A percentile compares a stretch with the other conserved stretches of the same genome.
Evolutionary conservation across 1,140 invertebrate species (phyloP).

Genomic region (Delia radicum): DNA sequence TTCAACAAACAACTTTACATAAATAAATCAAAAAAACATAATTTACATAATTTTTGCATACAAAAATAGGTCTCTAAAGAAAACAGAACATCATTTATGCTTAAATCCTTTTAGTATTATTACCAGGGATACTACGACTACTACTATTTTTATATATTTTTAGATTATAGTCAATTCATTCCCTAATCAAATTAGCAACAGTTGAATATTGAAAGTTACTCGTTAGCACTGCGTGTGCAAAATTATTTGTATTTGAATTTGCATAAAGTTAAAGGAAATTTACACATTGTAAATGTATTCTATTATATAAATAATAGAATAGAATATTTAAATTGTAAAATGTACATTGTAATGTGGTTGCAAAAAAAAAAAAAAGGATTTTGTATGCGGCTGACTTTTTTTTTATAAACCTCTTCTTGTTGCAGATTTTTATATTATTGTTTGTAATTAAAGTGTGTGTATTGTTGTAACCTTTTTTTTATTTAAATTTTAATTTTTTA

Average conservation of each 20-base stretch:
- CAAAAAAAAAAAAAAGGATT: neutral
- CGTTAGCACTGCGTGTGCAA: no score
- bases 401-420: neutral
- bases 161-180: neutral
- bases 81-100: neutral
- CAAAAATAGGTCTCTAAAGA: neutral
- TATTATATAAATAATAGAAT: no score
- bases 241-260: no score
- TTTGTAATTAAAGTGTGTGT: neutral
- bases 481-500: neutral
- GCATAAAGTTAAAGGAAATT: neutral
- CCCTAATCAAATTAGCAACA: conserved; percentile 33
- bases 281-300: no score
- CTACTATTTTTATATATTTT: neutral
- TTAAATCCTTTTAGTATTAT: no score
- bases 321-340: no score
- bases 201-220: no score
- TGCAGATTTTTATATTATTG: no score
- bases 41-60: neutral
- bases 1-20: neutral
- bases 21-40: neutral
- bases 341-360: no score
- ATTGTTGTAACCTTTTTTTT: neutral
- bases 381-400: neutral
- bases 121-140: neutral